These are phyloP conservation scores for Eudasyphora cyanicolor DNA, from an alignment of 2,888 invertebrate species.

Conservation along the genomic window DNA sequence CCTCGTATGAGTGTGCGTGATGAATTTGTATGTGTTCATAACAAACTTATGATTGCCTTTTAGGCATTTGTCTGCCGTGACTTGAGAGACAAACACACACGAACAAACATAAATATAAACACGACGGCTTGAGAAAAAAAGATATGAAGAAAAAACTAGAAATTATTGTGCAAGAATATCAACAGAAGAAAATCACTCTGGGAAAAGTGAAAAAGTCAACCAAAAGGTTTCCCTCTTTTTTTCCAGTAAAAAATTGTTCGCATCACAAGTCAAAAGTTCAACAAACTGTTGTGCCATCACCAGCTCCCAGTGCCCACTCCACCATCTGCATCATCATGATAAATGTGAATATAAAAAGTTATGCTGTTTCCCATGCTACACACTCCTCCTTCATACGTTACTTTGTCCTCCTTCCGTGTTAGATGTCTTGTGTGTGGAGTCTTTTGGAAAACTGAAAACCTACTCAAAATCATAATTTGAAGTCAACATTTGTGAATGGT, in stretches of 20 bases:
- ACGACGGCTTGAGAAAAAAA: not conserved
- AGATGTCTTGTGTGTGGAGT: no score
- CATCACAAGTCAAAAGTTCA: slow-evolving; percentile 55
- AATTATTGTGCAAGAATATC: not conserved
- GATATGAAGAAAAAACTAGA: not conserved
- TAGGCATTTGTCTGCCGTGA: slow-evolving; percentile 59
- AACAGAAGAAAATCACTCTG: not conserved
- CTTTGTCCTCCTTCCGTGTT: not conserved
- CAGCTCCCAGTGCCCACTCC: no score
- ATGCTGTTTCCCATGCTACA: not conserved
- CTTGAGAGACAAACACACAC: slow-evolving; percentile 24
- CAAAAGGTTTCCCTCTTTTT: slow-evolving; percentile 16
- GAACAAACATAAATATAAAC: not conserved
- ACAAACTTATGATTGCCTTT: slow-evolving; percentile 48
- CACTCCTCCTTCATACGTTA: no score
- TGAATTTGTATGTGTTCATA: slow-evolving; percentile 19
- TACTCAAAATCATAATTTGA: slow-evolving; percentile 21
- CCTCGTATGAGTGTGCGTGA: no score
- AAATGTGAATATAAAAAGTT: slow-evolving; percentile 39
- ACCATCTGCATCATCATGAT: no score
- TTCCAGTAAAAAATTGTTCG: no score
- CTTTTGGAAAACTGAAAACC: not conserved
- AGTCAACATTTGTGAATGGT: not conserved
- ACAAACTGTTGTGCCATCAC: slow-evolving; percentile 45
- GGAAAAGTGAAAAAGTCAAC: slow-evolving; percentile 18